Conservation (phyloP, 2,113 vertebrate genomes). For the Podilymbus podiceps region DNA sequence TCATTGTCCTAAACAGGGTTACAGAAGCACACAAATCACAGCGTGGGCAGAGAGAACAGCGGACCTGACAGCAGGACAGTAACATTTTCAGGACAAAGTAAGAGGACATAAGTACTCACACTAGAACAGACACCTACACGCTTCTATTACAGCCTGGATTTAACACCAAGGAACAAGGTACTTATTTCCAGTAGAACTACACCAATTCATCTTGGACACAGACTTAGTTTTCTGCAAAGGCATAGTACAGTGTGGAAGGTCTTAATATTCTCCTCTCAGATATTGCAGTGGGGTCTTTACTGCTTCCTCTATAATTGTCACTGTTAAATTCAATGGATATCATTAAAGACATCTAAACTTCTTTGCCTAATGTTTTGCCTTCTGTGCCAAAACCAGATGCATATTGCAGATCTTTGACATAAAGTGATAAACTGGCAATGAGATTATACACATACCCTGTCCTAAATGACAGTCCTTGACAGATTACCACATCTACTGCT, state of each 20-base stretch:
- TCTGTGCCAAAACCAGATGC: neutral
- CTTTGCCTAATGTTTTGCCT: neutral
- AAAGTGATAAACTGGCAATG: neutral
- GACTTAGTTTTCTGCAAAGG: neutral
- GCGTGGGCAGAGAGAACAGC: rapidly evolving
- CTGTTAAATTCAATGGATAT: neutral
- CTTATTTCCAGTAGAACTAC: neutral
- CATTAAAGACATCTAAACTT: neutral
- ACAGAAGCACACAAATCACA: neutral
- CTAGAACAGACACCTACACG: rapidly evolving
- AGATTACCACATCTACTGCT: neutral
- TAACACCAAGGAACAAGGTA: neutral
- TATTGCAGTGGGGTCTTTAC: neutral
- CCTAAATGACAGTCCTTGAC: neutral
- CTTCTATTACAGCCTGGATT: neutral
- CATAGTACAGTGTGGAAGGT: neutral
- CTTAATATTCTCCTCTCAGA: neutral
- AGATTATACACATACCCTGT: neutral
- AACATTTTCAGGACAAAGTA: neutral
- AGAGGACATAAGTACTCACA: neutral
- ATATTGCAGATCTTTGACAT: neutral
- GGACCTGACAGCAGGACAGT: neutral
- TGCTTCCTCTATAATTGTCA: neutral
- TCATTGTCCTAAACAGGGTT: neutral
- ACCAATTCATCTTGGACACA: neutral